Base-by-base conservation (phyloP, 2,113 vertebrate species). In the Tiliqua scincoides region DNA sequence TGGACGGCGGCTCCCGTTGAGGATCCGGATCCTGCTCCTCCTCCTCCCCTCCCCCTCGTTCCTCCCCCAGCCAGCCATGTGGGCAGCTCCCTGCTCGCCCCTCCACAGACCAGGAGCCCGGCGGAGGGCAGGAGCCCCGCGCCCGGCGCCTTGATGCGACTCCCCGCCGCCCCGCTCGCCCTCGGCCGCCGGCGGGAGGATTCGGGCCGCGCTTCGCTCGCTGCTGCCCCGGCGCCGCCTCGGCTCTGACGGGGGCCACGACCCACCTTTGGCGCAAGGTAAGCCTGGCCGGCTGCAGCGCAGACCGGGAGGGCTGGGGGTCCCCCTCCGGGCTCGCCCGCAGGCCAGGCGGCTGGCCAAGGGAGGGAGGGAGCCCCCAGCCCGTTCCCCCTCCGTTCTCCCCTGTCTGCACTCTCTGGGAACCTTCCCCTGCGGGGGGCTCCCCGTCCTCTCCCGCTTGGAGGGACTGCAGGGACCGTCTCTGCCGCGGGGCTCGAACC, bases 51-150 rank as follows among this genome's bases (percentile, higher is more conserved):
- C 52, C 11, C 12, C 4, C 18, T 21, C 21, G 3, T 2, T 21
- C 17, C 32, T 89, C 90, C 93, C 88, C 95, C 90, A 89, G 91
- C 94, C 32, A 68, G 96, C 95, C 97, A 97, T 96, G 96, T 96
- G 97, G 95, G 95, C 96, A 96, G 95, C 96, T 94, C 86, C 92
- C 95, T 90, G 87, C 95, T 90, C 89, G 89, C 68, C 85, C 88
- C 91, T 87, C 78, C 48, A 80, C 84, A 88, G 89, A 91, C 88
- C 37, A 85, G 94, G 90, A 63, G 89, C 84, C 84, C 54, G 83
- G 85, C 76, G 30, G 76, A 37, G 75, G 91, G 83, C 89, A 79
- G 92, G n/a, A 14, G 30, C 21, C 43, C 63, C 87, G 76, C 82
- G 71, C 12, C 76, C 71, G 59, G 76, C 79, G 14, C 35, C 65